Conservation (phyloP, 2,888 invertebrate genomes). For the Griposia aprilina region DNA sequence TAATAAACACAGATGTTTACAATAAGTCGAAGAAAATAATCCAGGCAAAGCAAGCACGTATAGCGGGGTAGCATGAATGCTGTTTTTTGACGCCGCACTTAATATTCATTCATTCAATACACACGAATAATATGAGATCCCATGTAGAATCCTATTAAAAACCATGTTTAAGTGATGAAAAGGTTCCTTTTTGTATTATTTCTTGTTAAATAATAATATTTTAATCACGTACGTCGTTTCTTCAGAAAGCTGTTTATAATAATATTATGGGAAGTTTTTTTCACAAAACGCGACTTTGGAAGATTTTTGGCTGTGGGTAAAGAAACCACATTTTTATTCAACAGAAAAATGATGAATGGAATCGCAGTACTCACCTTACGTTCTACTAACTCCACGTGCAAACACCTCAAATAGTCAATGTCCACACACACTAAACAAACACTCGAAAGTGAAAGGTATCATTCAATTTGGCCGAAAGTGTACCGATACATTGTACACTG, state of each 20-base stretch:
- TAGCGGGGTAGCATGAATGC: constrained; percentile 3
- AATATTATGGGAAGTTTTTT: constrained; percentile 14
- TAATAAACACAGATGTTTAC: no score
- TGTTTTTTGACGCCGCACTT: constrained; percentile 28
- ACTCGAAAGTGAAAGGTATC: constrained; percentile 64
- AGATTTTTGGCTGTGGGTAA: not conserved
- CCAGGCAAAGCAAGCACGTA: no score
- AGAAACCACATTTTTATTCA: not conserved
- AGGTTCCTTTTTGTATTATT: not conserved
- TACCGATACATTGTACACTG: constrained; percentile 52
- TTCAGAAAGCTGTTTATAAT: not conserved
- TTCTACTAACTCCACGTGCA: constrained; percentile 72
- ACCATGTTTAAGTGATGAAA: constrained; percentile 5
- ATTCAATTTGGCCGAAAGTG: constrained; percentile 55
- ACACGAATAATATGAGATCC: constrained; percentile 28
- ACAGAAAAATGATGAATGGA: constrained; percentile 29
- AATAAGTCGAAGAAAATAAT: not conserved
- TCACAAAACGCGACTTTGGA: not conserved
- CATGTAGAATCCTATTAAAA: constrained; percentile 15
- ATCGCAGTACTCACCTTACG: constrained; percentile 74
- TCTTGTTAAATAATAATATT: not conserved
- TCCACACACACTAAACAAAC: constrained; percentile 77
- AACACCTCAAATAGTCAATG: constrained; percentile 70
- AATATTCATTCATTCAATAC: constrained; percentile 51
- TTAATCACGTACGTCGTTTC: not conserved